Conservation (phyloP, 2,113 vertebrate species). For the Pungitius pungitius region DNA sequence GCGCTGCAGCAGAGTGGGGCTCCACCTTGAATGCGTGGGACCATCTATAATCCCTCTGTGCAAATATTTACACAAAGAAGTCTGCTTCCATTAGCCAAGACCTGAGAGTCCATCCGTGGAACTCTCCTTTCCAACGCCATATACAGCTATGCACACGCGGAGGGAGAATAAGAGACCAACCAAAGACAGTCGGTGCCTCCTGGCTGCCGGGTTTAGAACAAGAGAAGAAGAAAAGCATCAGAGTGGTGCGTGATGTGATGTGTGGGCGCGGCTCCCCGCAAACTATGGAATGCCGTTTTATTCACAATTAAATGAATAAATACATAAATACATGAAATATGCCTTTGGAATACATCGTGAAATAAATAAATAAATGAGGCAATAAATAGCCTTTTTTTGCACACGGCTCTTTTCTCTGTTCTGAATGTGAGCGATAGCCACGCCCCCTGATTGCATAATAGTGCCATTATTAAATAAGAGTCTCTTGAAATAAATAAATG, state of each 20-base stretch:
- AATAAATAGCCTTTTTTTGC: too few relatives aligned
- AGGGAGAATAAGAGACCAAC: background rate
- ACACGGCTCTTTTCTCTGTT: too few relatives aligned
- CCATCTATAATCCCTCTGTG: conserved; percentile 64
- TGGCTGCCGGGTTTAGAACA: background rate
- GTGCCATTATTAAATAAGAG: too few relatives aligned
- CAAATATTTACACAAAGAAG: conserved; percentile 76
- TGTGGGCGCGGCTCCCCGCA: conserved; percentile 40
- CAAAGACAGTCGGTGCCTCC: too few relatives aligned
- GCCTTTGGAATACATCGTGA: too few relatives aligned
- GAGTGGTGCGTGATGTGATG: conserved; percentile 32
- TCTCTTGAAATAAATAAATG: too few relatives aligned
- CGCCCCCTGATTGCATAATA: too few relatives aligned
- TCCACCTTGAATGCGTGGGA: conserved; percentile 65
- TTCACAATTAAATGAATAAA: too few relatives aligned
- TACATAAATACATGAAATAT: too few relatives aligned
- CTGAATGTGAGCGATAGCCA: too few relatives aligned
- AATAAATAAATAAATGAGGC: too few relatives aligned
- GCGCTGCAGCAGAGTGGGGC: conserved; percentile 46
- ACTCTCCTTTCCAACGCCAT: conserved; percentile 57
- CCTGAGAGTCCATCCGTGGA: conserved; percentile 43
- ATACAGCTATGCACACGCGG: conserved; percentile 67
- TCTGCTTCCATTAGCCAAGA: conserved; percentile 66
- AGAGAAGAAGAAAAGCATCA: conserved; percentile 34
- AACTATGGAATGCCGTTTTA: too few relatives aligned